Evolutionary conservation across 2,888 invertebrate genomes (phyloP), one percentile per base, ranked within the genome.

Genomic region (Drosophila limbata): DNA sequence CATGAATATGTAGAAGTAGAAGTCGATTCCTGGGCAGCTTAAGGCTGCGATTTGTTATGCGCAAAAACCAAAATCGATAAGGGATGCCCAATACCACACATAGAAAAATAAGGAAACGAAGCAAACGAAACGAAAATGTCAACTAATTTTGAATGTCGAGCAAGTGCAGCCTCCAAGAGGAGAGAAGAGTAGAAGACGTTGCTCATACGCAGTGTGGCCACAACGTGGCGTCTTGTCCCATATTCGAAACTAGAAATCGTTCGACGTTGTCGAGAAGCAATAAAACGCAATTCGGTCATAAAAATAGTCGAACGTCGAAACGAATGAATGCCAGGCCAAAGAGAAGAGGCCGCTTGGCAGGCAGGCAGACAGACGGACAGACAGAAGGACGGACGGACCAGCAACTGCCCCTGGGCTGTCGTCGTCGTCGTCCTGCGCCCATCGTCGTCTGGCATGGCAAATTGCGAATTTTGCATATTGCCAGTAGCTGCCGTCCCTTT

Each of bases 251-350:
- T 65, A 63, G 57, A 57, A 73, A 59, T 66, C 59, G 71, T 56
- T 25, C 45, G 44, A 69, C 69, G 35, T 53, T 56, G 47, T 60
- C 68, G 65, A 74, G 78, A 68, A 79, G 90, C 81, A 88, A 90
- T 89, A 90, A 89, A 90, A 88, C 88, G 85, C 90, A 88, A 84
- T 89, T 89, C 80, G 89, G 89, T 87, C 89, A 86, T 86, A 86
- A 86, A 86, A 86, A 86, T 87, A 84, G 88, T 87, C 86, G 69
- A 80, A 86, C 87, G 81, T 79, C 61, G 72, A 57, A 47, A 42
- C 65, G 61, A 76, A 62, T 81, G 64, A 76, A 73, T 73, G 77
- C 59, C 67, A 62, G 66, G 51, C 51, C 56, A 51, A 52, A 66
- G 51, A 28, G 47, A 47, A 11, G 37, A 13, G 44, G 35, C 50